These are phyloP conservation scores for Chionis minor DNA, from an alignment of 2,113 vertebrate genomes.

Conservation along the genomic window DNA sequence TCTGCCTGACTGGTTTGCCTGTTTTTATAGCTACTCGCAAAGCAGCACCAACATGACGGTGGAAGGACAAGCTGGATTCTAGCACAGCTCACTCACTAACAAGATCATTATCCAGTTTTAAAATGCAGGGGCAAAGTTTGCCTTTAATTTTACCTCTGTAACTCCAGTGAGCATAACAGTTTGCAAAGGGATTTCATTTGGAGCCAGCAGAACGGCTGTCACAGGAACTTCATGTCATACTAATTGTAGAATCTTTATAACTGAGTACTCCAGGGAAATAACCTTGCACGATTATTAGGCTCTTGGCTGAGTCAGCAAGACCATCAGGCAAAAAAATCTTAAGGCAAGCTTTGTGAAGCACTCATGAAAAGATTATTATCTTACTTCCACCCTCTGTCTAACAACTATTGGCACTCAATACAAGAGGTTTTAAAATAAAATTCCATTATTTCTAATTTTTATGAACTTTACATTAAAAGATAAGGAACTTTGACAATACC, in stretches of 20 bases:
- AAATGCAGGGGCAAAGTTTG: neutral
- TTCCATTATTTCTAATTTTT: neutral
- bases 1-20: neutral
- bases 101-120: neutral
- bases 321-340: neutral
- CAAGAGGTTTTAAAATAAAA: neutral
- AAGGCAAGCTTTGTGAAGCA: neutral
- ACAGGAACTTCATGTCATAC: neutral
- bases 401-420: neutral
- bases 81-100: neutral
- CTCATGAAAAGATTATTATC: neutral
- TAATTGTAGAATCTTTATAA: neutral
- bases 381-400: neutral
- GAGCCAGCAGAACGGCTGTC: neutral
- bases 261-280: neutral
- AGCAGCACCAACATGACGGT: neutral
- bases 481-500: accelerated
- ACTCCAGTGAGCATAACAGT: neutral
- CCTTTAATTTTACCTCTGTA: neutral
- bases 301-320: neutral
- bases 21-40: neutral
- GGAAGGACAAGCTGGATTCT: neutral
- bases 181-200: neutral
- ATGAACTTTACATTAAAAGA: neutral
- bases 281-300: neutral